Percentiles rank a stretch among this genome's conserved stretches.
Evolutionary conservation across 2,888 invertebrate genomes (phyloP).

Genomic region (Luperina testacea): DNA sequence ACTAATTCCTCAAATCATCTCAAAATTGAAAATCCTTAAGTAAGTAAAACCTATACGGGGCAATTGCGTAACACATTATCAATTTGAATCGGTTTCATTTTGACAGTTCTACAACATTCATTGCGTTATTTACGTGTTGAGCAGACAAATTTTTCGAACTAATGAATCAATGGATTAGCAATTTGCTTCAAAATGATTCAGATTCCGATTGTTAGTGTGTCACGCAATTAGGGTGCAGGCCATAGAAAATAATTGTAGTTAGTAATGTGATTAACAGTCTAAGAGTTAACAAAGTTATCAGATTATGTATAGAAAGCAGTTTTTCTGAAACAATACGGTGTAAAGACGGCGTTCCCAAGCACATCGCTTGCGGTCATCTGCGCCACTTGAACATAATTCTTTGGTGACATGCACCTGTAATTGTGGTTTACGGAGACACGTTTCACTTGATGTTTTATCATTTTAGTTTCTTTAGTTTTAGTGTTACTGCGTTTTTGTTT

Average conservation of each 20-base stretch:
- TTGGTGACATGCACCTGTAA: slow-evolving; percentile 76
- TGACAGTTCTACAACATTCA: too few relatives aligned
- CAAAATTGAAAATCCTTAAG: background rate
- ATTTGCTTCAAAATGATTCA: too few relatives aligned
- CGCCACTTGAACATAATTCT: slow-evolving; percentile 75
- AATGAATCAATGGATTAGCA: too few relatives aligned
- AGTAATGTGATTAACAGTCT: slow-evolving; percentile 15
- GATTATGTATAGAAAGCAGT: slow-evolving; percentile 54
- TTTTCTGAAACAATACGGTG: slow-evolving; percentile 60
- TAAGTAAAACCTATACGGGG: slow-evolving; percentile 10
- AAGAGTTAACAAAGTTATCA: slow-evolving; percentile 50
- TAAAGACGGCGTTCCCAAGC: slow-evolving; percentile 62
- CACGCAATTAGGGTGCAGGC: too few relatives aligned
- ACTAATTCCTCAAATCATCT: background rate
- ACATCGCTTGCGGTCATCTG: slow-evolving; percentile 64
- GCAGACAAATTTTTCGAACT: too few relatives aligned
- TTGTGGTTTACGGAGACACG: slow-evolving; percentile 59
- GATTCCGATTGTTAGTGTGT: too few relatives aligned
- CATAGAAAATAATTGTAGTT: slow-evolving; percentile 7
- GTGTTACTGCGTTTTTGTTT: background rate
- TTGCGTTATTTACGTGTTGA: too few relatives aligned
- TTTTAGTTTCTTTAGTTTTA: background rate
- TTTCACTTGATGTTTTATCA: slow-evolving; percentile 53
- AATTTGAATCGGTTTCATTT: too few relatives aligned
- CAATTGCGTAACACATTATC: too few relatives aligned